These are phyloP conservation scores for Agriopis marginaria DNA, from an alignment of 2,888 invertebrate genomes.

Conservation along the genomic window DNA sequence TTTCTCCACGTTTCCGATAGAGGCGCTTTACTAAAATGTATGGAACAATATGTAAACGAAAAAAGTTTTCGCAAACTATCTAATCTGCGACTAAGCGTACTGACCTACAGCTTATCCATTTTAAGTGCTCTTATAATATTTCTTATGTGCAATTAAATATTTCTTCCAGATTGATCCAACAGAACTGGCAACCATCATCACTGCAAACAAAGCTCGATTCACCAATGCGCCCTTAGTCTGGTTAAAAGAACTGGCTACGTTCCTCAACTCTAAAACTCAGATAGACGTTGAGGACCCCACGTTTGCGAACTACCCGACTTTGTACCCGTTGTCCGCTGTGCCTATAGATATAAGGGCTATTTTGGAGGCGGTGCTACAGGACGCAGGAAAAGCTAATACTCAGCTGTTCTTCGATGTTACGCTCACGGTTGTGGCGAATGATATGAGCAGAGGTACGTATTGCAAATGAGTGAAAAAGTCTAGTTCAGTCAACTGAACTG, in stretches of 20 bases:
- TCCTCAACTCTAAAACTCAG: slow-evolving; percentile 87
- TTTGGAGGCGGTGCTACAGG: slow-evolving; percentile 82
- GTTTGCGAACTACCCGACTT: slow-evolving; percentile 83
- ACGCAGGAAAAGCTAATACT: slow-evolving; percentile 87
- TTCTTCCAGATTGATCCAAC: slow-evolving; percentile 85
- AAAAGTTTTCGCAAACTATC: too few relatives aligned
- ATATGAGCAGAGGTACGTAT: slow-evolving; percentile 88
- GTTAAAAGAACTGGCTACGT: slow-evolving; percentile 90
- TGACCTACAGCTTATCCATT: too few relatives aligned
- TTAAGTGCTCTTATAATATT: too few relatives aligned
- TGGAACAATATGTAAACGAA: too few relatives aligned
- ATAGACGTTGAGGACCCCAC: slow-evolving; percentile 88
- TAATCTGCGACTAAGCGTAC: too few relatives aligned
- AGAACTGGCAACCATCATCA: slow-evolving; percentile 81
- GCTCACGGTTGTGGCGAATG: slow-evolving; percentile 89
- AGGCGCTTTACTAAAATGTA: too few relatives aligned
- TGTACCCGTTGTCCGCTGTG: slow-evolving; percentile 86
- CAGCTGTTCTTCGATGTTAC: slow-evolving; percentile 91
- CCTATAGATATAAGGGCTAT: slow-evolving; percentile 75
- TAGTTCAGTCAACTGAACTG: too few relatives aligned
- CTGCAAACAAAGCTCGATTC: slow-evolving; percentile 88
- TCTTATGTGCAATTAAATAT: not conserved
- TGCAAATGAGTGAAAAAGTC: not conserved
- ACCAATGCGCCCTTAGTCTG: slow-evolving; percentile 89
- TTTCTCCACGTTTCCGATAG: too few relatives aligned